These are phyloP conservation scores for Malacoraja senta DNA, from an alignment of 2,797 vertebrate species.

Conservation along the genomic window DNA sequence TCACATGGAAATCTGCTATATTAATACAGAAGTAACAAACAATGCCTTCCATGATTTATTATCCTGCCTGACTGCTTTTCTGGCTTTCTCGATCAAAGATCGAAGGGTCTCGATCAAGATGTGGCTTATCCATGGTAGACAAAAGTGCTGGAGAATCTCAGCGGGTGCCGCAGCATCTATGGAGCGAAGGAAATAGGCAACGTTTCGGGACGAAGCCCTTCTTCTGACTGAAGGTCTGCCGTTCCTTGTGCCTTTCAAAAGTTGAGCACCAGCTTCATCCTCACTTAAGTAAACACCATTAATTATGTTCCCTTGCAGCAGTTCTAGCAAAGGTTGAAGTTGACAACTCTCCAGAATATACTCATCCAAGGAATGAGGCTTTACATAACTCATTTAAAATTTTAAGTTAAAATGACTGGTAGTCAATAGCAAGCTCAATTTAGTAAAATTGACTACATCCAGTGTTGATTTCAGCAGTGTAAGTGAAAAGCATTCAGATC, in stretches of 20 bases:
- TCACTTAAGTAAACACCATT: not conserved
- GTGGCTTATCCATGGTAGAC: no score
- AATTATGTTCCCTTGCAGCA: not conserved
- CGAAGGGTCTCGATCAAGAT: no score
- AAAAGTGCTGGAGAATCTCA: no score
- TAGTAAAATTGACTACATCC: constrained; percentile 67
- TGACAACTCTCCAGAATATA: constrained; percentile 63
- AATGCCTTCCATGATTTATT: no score
- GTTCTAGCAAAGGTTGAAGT: not conserved
- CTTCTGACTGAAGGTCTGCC: no score
- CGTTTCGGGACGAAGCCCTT: no score
- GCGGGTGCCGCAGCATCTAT: no score
- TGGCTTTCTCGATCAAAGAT: no score
- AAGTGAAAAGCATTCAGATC: constrained; percentile 75
- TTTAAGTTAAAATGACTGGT: constrained; percentile 73
- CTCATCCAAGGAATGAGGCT: constrained; percentile 73
- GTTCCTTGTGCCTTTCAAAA: not conserved
- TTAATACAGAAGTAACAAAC: not conserved
- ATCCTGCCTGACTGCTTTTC: no score
- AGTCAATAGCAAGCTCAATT: constrained; percentile 66
- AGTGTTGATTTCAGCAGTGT: constrained; percentile 68
- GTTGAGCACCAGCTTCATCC: not conserved
- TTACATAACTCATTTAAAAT: constrained; percentile 77
- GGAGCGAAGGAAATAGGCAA: no score
- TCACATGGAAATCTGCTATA: not conserved